phyloP scores from a whole-genome alignment of 2,888 invertebrate genomes.

The Philaethria dido region DNA sequence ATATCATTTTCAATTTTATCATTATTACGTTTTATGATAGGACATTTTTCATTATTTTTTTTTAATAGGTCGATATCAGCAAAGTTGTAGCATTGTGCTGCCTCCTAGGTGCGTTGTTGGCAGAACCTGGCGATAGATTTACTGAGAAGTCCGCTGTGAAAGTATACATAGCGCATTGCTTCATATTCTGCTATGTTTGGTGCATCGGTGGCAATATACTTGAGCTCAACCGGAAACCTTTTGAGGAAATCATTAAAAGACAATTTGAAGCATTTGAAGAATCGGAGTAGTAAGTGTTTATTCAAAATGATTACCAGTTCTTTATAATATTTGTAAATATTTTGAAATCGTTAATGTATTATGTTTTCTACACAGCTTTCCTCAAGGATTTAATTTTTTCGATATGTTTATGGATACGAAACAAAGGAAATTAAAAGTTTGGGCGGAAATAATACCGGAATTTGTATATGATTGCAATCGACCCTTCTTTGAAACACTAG shows the following conservation, averaged over 20 bases:
- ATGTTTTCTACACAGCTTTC: constrained; percentile 82
- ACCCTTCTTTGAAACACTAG: constrained; percentile 95
- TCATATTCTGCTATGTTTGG: constrained; percentile 93
- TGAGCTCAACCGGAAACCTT: constrained; percentile 87
- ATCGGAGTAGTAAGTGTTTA: constrained; percentile 76
- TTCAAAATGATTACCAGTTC: neutral
- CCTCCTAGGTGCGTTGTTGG: constrained; percentile 88
- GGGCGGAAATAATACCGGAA: constrained; percentile 90
- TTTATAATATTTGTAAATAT: too few relatives aligned
- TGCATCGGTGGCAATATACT: constrained; percentile 92
- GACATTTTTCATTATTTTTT: neutral
- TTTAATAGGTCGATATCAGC: constrained; percentile 89
- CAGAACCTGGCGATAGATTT: constrained; percentile 84
- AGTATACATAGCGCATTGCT: constrained; percentile 88
- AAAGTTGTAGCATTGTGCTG: constrained; percentile 91
- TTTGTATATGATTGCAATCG: constrained; percentile 87
- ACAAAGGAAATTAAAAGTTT: constrained; percentile 87
- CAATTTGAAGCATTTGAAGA: constrained; percentile 89
- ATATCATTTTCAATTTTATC: too few relatives aligned
- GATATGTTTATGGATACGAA: constrained; percentile 89
- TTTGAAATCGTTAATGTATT: too few relatives aligned
- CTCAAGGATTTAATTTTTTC: constrained; percentile 88
- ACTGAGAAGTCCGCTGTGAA: constrained; percentile 85
- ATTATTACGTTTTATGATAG: too few relatives aligned
- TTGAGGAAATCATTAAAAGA: constrained; percentile 87